Conservation (phyloP, 2,888 invertebrate species). For the Melieria picta region DNA sequence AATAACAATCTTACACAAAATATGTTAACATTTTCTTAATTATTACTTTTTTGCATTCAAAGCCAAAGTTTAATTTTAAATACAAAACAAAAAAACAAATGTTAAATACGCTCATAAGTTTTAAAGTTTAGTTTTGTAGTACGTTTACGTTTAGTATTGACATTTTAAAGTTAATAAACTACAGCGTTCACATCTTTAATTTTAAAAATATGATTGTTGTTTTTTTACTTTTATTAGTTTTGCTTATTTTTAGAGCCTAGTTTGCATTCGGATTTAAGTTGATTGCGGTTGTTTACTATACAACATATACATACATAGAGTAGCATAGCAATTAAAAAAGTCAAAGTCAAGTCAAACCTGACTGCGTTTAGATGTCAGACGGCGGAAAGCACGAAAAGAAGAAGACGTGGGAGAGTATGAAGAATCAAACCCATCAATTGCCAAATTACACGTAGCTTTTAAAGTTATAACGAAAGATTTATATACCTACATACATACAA, state of each 20-base stretch:
- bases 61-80: conserved; percentile 62
- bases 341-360: too few species aligned
- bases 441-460: conserved; percentile 66
- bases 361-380: too few species aligned
- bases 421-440: conserved; percentile 65
- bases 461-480: conserved; percentile 36
- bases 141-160: conserved; percentile 32
- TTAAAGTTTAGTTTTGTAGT: conserved; percentile 32
- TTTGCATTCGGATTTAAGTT: too few species aligned
- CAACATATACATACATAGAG: conserved; percentile 8
- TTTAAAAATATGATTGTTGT: too few species aligned
- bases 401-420: conserved; percentile 27
- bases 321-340: conserved; percentile 13
- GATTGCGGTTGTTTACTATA: not conserved
- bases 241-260: too few species aligned
- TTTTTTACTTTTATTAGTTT: too few species aligned
- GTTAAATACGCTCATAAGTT: conserved; percentile 27
- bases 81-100: conserved; percentile 34
- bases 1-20: too few species aligned
- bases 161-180: conserved; percentile 25
- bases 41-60: conserved; percentile 37
- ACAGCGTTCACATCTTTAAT: too few species aligned
- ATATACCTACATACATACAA: too few species aligned
- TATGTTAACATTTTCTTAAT: too few species aligned
- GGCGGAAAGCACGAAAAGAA: not conserved